These are phyloP conservation scores for Idaea straminata DNA, from an alignment of 2,888 invertebrate genomes.

Conservation along the genomic window DNA sequence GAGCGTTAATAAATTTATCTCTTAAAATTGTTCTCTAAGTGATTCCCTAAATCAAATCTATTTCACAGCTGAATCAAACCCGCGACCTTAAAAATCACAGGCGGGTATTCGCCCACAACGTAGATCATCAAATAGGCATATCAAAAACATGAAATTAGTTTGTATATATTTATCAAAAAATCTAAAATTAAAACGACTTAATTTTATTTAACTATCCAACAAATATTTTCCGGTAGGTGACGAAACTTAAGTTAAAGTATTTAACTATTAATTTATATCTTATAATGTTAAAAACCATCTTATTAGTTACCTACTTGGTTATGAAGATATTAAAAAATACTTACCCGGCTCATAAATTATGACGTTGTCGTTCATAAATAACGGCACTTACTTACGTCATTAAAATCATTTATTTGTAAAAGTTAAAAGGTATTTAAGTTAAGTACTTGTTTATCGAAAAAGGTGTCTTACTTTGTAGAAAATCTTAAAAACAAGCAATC, in stretches of 20 bases:
- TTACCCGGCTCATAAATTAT: conserved; percentile 28
- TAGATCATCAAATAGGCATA: no score
- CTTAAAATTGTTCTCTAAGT: no score
- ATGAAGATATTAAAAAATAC: conserved; percentile 29
- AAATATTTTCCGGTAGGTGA: background rate
- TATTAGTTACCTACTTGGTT: conserved; percentile 23
- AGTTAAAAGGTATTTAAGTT: background rate
- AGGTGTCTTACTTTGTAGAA: background rate
- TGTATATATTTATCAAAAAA: no score
- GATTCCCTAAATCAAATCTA: no score
- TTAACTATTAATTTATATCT: conserved; percentile 25
- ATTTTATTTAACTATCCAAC: background rate
- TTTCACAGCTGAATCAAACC: no score
- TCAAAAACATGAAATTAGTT: no score
- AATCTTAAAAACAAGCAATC: no score
- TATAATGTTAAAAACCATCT: conserved; percentile 16
- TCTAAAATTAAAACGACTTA: no score
- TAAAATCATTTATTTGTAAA: conserved; percentile 13
- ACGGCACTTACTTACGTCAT: conserved; percentile 19
- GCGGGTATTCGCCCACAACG: no score
- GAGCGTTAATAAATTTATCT: no score
- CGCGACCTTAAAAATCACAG: no score
- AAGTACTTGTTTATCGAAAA: background rate
- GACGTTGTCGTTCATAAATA: conserved; percentile 21
- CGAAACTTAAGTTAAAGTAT: conserved; percentile 1